Evolutionary conservation across 2,797 vertebrate species (phyloP), one percentile per base, ranked within the genome.

Genomic region (Nyctalus aviator): DNA sequence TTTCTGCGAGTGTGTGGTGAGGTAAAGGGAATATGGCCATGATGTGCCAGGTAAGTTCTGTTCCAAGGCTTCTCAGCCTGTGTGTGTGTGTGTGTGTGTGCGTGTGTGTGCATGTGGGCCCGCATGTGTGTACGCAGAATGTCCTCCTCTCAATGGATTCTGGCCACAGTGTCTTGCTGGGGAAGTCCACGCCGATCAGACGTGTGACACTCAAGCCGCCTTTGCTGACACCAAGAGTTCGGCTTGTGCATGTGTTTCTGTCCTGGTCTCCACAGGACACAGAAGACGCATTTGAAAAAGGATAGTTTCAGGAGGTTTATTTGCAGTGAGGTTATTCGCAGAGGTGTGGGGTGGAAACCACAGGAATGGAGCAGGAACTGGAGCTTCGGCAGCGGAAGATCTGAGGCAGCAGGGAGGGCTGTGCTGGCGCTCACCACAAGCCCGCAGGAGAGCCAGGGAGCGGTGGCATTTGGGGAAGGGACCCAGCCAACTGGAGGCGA

Each of bases 171-270:
- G 41, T 64, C 81, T 93, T 88, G 72, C 57, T 93, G 69, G 50
- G 55, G 32, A 44, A 71, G 77, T 59, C 66, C 90, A 68, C 50
- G 87, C 75, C 41, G 8, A 12, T 6, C 69, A 90, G 50, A 93
- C 11, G 78, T 94, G 78, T 90, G 92, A 94, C 82, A 88, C 57
- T 76, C 41, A 71, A 93, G 78, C 35, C 30, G n/a, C 59, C 82
- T 66, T 81, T 41, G 46, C 44, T 4, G 55, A 90, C 84, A 91
- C 15, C 2, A 0, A 69, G 75, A 17, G 44, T 82, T 93, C 64
- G 82, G 92, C 77, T 95, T 79, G 55, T 5, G 30, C 4, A 0
- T 71, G 73, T 27, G 35, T 53, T 84, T 90, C 69, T 2, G 2
- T 85, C 57, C 46, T 68, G 68, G 44, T 53, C 69, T 94, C 15